phyloP scores from a whole-genome alignment of 1,140 invertebrate species.

The Xylocopa sonorina region DNA sequence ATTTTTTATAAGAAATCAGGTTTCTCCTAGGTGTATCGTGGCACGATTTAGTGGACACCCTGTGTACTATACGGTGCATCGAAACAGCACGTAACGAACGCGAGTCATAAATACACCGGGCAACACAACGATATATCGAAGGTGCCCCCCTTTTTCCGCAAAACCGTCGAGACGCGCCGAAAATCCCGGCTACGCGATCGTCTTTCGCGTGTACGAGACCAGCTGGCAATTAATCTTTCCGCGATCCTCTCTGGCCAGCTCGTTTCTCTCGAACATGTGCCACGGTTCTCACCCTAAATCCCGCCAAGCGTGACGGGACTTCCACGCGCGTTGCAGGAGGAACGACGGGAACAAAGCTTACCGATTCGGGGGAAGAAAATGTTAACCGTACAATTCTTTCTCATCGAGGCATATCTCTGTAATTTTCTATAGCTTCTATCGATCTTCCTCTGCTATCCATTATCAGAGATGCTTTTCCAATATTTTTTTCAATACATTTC shows the following conservation, averaged over 20 bases:
- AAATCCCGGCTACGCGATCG: conserved; percentile 7
- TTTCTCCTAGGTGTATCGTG: too few species aligned
- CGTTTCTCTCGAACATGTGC: conserved; percentile 16
- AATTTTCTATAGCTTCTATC: too few species aligned
- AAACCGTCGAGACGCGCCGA: conserved; percentile 1
- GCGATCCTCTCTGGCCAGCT: conserved; percentile 4
- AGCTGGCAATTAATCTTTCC: conserved; percentile 45
- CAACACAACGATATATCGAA: conserved; percentile 30
- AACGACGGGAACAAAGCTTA: too few species aligned
- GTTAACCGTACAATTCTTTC: too few species aligned
- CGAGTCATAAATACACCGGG: conserved; percentile 27
- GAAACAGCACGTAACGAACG: conserved; percentile 9
- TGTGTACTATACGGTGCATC: neutral
- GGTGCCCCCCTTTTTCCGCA: neutral
- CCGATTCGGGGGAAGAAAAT: neutral
- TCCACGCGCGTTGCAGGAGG: neutral
- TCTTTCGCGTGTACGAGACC: conserved; percentile 20
- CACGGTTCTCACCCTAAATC: conserved; percentile 33
- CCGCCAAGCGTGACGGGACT: neutral
- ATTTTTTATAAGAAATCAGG: too few species aligned
- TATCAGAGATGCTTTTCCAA: too few species aligned
- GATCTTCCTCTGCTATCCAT: too few species aligned
- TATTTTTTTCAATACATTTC: too few species aligned
- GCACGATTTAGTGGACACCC: too few species aligned
- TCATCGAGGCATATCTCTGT: too few species aligned